A percentile compares a stretch with the other conserved stretches of the same genome.
Evolutionary conservation across 2,113 vertebrate genomes (phyloP).

Genomic region (Drymodes brunneopygia): DNA sequence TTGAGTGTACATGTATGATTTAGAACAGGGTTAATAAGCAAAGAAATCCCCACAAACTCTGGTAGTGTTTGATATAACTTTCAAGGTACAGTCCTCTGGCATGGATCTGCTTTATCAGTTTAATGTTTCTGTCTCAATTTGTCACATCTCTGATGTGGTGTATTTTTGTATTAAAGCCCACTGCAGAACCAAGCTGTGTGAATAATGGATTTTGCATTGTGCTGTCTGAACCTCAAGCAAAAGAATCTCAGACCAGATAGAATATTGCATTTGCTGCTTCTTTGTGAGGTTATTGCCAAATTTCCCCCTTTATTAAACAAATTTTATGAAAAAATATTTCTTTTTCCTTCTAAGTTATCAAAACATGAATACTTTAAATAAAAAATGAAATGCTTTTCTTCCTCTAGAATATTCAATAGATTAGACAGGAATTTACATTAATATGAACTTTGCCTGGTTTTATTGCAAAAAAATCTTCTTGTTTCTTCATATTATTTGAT

Average conservation of each 20-base stretch:
- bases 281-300: background rate
- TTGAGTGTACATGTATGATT: background rate
- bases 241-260: background rate
- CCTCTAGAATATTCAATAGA: background rate
- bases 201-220: background rate
- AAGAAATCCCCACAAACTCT: background rate
- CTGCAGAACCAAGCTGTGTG: background rate
- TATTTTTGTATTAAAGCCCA: background rate
- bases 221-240: background rate
- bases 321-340: background rate
- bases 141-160: background rate
- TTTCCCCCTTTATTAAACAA: background rate
- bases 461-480: background rate
- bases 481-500: background rate
- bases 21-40: background rate
- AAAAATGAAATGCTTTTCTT: background rate
- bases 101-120: background rate
- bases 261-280: background rate
- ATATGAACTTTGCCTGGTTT: background rate
- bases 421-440: background rate
- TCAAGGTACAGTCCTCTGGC: background rate
- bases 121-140: background rate
- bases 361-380: background rate
- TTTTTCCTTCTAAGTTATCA: background rate
- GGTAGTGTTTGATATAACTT: background rate